Evolutionary conservation across 2,113 vertebrate species (phyloP), one percentile per base, ranked within the genome.

Genomic region (Amblyopsis rosae): DNA sequence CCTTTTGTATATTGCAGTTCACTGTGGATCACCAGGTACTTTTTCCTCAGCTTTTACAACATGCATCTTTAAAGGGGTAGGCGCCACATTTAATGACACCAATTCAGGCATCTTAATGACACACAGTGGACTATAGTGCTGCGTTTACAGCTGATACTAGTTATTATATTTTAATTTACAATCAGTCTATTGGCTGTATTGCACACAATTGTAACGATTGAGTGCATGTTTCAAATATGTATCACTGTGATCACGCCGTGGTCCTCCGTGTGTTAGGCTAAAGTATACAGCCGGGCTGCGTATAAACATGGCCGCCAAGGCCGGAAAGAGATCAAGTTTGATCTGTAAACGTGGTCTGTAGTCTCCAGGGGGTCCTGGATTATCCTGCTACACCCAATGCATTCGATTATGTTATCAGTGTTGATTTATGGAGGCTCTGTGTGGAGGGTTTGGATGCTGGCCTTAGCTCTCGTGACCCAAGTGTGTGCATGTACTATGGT

Each of bases 41-140:
- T 58, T 53, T 59, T 15, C 45, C 61, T 53, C 47, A 75, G 32
- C 69, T 50, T 65, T 67, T 80, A 33, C 70, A 46, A 65, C 49
- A 1, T 57, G 3, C 70, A 65, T 78, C 67, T 57, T 69, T 51
- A 69, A 58, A 50, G 63, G 63, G 63, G 17, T 47, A 54, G 6
- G n/a, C 51, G 8, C 13, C 51, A 54, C n/a, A 16, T 54, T 3
- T 15, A 54, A 4, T n/a, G 13, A n/a, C 6, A 26, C 11, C 56
- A n/a, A 26, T 33, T 58, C 9, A 12, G 17, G 4, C 8, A 55
- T 0, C 35, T 41, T 73, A 71, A 80, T 67, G 59, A 66, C 65
- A 63, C 76, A 64, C 79, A 69, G 62, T 59, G 66, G 73, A 55
- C 15, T 59, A 41, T 66, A 54, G 78, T 57, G 62, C 54, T 50